A percentile compares a stretch with the other conserved stretches of the same genome.
Evolutionary conservation across 2,113 vertebrate genomes (phyloP).

Genomic region (Myotis brandtii): DNA sequence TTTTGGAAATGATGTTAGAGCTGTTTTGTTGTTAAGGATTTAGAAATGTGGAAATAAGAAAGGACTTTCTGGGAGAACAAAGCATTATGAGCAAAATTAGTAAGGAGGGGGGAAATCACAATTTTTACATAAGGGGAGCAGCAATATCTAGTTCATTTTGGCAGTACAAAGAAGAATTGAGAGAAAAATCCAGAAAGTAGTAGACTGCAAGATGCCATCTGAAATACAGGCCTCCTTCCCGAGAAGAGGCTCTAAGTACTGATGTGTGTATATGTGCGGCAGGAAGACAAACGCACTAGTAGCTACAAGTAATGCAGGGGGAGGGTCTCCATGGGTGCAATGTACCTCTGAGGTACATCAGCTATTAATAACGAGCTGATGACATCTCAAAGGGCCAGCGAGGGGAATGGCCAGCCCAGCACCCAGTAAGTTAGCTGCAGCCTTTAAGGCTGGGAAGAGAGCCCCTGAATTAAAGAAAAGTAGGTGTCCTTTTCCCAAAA

Average conservation of each 20-base stretch:
- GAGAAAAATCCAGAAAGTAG: background rate
- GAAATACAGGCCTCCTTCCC: background rate
- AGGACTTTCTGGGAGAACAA: background rate
- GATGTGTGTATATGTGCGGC: background rate
- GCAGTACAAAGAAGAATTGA: background rate
- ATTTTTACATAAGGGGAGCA: background rate
- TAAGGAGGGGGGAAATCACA: background rate
- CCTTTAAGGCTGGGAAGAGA: background rate
- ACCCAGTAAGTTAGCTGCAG: background rate
- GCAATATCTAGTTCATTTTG: background rate
- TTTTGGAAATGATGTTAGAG: background rate
- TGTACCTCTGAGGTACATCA: background rate
- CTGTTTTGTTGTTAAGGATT: background rate
- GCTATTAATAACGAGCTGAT: background rate
- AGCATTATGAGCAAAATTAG: conserved; percentile 22
- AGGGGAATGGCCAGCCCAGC: background rate
- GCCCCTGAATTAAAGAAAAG: background rate
- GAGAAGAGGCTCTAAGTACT: background rate
- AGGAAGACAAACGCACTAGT: background rate
- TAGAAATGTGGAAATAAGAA: conserved; percentile 32
- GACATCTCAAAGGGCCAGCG: background rate
- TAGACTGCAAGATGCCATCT: background rate
- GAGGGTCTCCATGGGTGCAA: background rate
- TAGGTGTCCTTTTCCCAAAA: background rate
- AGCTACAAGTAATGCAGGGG: background rate